Evolutionary conservation across 1,140 invertebrate genomes (phyloP), one percentile per base, ranked within the genome.

Genomic region (Vanessa atalanta): DNA sequence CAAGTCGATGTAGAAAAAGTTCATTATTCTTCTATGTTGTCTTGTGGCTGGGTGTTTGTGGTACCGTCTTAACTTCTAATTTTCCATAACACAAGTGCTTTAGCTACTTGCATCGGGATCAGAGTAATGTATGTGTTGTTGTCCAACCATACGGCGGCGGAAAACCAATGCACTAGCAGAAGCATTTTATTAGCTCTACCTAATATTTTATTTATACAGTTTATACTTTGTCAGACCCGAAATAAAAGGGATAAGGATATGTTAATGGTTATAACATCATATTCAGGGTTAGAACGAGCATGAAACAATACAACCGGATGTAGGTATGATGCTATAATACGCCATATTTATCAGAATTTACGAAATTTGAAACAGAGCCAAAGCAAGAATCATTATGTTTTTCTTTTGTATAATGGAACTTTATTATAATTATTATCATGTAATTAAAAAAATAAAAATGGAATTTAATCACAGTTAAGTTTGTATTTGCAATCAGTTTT

Each of bases 361-460:
- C 47, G 15, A 12, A 53, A 67, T 67, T 73, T 73, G 71, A 53
- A 73, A 15, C 65, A 15, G 14, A 67, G 71, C 71, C 71, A 73
- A 73, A 23, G 9, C 20, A 23, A n/a, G 7, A 23, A 55, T 55
- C 1, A 23, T n/a, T 20, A 0, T 55, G 16, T 11, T 20, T 55
- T 57, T 23, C 11, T 11, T 23, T 57, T 57, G 20, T 11, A 11
- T 23, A 12, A 12, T 20, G 9, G n/a, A 57, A 3, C 20, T 57
- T 16, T 26, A 23, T 57, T 57, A 57, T 23, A 3, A 23, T 57
- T 57, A 13, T 3, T 57, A 26, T 26, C 20, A 57, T 14, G 8
- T 26, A 23, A 26, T 23, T 12, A 23, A 26, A 20, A 57, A 57
- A n/a, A 1, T 0, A 20, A n/a, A 53, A 2, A 53, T 20, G 9